Evolutionary conservation across 1,140 invertebrate species (phyloP).

Genomic region (Pentalonia nigronervosa): DNA sequence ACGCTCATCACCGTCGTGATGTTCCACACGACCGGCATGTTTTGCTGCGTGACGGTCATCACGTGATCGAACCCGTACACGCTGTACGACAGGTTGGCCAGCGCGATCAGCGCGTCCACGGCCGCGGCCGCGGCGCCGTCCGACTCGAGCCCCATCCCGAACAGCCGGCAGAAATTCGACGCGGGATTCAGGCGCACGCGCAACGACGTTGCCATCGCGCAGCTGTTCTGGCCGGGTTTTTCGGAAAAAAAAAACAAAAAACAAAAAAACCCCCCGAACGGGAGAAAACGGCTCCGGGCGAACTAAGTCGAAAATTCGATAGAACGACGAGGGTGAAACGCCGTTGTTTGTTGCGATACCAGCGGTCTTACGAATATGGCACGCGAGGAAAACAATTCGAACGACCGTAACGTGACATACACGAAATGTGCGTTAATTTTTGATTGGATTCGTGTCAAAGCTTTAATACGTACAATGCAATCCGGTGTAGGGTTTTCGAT

Average conservation of each 20-base stretch:
- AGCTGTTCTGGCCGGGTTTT: no score
- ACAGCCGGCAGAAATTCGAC: background rate
- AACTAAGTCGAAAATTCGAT: background rate
- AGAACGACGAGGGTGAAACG: background rate
- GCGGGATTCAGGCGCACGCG: background rate
- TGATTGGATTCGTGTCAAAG: background rate
- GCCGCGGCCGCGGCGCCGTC: no score
- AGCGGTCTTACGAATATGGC: background rate
- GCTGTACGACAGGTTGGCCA: background rate
- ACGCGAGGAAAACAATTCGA: no score
- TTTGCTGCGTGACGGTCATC: background rate
- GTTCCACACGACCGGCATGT: background rate
- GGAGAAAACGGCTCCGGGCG: background rate
- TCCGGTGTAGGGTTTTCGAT: background rate
- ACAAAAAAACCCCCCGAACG: no score
- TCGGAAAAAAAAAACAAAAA: no score
- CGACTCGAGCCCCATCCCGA: background rate
- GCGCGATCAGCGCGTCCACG: background rate
- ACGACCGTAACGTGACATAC: no score
- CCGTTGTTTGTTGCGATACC: background rate
- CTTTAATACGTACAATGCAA: background rate
- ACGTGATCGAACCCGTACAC: background rate
- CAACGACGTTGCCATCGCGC: background rate
- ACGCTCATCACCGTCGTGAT: background rate
- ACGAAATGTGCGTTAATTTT: no score